Conservation (phyloP, 2,113 vertebrate species). For the Eulemur macaco region DNA sequence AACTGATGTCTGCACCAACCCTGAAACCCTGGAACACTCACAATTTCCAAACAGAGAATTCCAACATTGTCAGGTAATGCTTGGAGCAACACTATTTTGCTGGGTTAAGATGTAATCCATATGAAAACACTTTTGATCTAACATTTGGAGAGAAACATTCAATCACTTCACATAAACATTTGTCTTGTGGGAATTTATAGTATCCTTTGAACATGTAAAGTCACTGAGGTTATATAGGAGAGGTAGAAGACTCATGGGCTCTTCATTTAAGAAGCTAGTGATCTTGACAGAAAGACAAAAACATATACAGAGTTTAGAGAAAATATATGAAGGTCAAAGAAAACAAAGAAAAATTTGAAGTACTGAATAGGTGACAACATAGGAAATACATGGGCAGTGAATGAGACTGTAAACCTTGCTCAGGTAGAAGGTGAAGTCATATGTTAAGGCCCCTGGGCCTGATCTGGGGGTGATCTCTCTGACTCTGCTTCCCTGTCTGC, state of each 20-base stretch:
- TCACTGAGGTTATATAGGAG: neutral
- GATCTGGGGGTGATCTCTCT: neutral
- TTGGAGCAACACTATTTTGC: neutral
- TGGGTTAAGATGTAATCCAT: neutral
- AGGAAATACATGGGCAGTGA: neutral
- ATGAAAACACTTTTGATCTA: neutral
- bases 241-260: neutral
- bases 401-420: neutral
- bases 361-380: neutral
- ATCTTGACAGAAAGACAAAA: neutral
- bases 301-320: neutral
- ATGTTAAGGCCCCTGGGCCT: neutral
- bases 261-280: neutral
- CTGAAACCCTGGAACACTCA: neutral
- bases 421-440: neutral
- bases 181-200: neutral
- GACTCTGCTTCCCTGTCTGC: neutral
- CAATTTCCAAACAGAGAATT: conserved; percentile 29
- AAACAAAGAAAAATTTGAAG: neutral
- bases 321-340: neutral
- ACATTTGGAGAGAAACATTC: neutral
- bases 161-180: neutral
- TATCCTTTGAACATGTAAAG: neutral
- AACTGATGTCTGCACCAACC: neutral
- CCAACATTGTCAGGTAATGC: conserved; percentile 17